A percentile compares a stretch with the other conserved stretches of the same genome.
phyloP scores from a whole-genome alignment of 2,797 vertebrate species.

The Balearica regulorum region DNA sequence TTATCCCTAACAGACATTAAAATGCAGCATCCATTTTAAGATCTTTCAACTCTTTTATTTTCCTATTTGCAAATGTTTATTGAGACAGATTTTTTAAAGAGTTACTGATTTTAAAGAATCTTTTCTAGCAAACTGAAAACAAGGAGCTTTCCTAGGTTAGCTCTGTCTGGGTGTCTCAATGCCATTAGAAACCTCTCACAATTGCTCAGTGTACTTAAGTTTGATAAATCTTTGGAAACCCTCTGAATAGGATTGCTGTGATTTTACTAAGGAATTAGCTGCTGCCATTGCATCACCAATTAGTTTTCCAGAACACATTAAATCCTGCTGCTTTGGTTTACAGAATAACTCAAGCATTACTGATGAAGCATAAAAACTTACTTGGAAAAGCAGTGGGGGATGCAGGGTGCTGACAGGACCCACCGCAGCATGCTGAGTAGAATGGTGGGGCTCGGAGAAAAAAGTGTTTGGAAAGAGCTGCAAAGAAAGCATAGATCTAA shows the following conservation, averaged over 20 bases:
- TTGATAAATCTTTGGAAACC: slow-evolving; percentile 88
- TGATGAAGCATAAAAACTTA: slow-evolving; percentile 97
- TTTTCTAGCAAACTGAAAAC: slow-evolving; percentile 66
- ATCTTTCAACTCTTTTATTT: not conserved
- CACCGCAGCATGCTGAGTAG: slow-evolving; percentile 87
- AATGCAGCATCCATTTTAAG: not conserved
- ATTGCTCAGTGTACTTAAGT: slow-evolving; percentile 75
- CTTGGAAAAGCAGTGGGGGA: slow-evolving; percentile 90
- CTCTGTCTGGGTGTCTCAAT: slow-evolving; percentile 58
- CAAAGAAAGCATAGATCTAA: slow-evolving; percentile 70
- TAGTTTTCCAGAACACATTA: slow-evolving; percentile 89
- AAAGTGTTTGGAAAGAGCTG: slow-evolving; percentile 84
- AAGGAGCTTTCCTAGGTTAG: slow-evolving; percentile 58
- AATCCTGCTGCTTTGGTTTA: slow-evolving; percentile 87
- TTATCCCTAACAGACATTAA: slow-evolving; percentile 17
- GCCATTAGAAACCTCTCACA: slow-evolving; percentile 70
- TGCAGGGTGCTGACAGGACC: slow-evolving; percentile 84
- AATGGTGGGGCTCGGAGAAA: slow-evolving; percentile 82
- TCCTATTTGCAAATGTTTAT: slow-evolving; percentile 49
- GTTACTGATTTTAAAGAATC: slow-evolving; percentile 52
- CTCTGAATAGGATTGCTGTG: slow-evolving; percentile 88
- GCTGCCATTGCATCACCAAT: slow-evolving; percentile 91
- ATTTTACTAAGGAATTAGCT: slow-evolving; percentile 92
- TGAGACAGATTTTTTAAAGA: slow-evolving; percentile 51
- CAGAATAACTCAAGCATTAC: slow-evolving; percentile 89